phyloP scores from a whole-genome alignment of 2,888 invertebrate species.

The Hirtodrosophila duncani region DNA sequence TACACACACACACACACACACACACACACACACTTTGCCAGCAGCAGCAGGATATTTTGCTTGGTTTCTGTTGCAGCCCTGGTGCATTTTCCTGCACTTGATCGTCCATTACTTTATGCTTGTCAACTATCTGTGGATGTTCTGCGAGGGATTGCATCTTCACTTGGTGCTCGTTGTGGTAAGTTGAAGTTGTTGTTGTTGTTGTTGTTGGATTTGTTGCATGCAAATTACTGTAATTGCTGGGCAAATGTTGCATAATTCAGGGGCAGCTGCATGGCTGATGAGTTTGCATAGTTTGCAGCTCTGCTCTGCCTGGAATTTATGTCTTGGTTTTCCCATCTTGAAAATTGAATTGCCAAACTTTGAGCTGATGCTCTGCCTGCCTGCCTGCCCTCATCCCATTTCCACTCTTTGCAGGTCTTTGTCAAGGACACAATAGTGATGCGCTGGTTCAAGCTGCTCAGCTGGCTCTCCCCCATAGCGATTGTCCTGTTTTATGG shows the following conservation, averaged over 20 bases:
- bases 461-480: conserved; percentile 85
- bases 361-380: not conserved
- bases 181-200: conserved; percentile 53
- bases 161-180: conserved; percentile 87
- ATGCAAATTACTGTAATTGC: conserved; percentile 36
- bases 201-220: not conserved
- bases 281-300: conserved; percentile 43
- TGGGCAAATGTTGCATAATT: conserved; percentile 36
- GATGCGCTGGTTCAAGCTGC: conserved; percentile 83
- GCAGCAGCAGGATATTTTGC: too few species aligned
- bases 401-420: conserved; percentile 78
- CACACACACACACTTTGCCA: too few species aligned
- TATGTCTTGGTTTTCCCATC: conserved; percentile 24
- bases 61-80: conserved; percentile 79
- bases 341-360: conserved; percentile 28
- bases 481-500: conserved; percentile 80
- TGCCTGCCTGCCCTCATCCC: not conserved
- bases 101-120: conserved; percentile 86
- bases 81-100: conserved; percentile 86
- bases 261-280: conserved; percentile 32
- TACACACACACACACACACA: too few species aligned
- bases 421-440: conserved; percentile 86
- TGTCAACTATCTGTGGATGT: conserved; percentile 91
- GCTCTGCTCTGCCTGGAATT: conserved; percentile 23
- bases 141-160: conserved; percentile 87